Conservation (phyloP, 2,888 invertebrate genomes). For the Heliconius hortense region DNA sequence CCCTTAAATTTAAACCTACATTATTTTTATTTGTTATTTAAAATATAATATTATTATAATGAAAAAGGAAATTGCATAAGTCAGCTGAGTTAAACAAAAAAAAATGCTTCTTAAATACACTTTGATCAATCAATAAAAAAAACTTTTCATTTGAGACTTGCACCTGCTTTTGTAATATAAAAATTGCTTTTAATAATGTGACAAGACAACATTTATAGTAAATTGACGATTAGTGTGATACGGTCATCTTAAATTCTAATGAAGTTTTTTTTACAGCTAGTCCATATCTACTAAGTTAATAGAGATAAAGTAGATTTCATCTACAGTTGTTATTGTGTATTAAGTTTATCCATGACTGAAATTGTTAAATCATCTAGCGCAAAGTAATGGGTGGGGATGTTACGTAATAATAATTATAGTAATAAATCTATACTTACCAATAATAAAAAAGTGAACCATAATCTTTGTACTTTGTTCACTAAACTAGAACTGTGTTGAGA, state of each 20-base stretch:
- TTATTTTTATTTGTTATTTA: constrained; percentile 46
- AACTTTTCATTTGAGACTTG: constrained; percentile 69
- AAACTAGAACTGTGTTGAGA: constrained; percentile 37
- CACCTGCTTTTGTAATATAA: constrained; percentile 57
- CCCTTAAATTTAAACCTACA: constrained; percentile 46
- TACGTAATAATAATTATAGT: constrained; percentile 49
- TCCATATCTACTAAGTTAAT: constrained; percentile 58
- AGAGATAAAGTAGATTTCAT: constrained; percentile 71
- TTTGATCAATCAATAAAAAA: constrained; percentile 47
- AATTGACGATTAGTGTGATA: constrained; percentile 50
- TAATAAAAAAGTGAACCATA: constrained; percentile 53
- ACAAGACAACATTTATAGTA: constrained; percentile 51
- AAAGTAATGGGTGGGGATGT: constrained; percentile 59
- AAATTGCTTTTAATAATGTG: constrained; percentile 49
- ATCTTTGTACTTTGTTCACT: constrained; percentile 70
- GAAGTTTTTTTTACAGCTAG: constrained; percentile 57
- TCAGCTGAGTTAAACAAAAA: constrained; percentile 47
- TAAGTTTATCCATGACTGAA: constrained; percentile 52
- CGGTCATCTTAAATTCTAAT: constrained; percentile 63
- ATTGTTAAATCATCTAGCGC: constrained; percentile 55
- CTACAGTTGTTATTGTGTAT: constrained; percentile 53
- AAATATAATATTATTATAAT: constrained; percentile 44
- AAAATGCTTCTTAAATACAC: constrained; percentile 50
- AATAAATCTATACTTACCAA: constrained; percentile 62
- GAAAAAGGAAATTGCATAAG: constrained; percentile 47